These are phyloP conservation scores for Periophthalmodon schlosseri DNA, from an alignment of 2,113 vertebrate species.

Conservation along the genomic window DNA sequence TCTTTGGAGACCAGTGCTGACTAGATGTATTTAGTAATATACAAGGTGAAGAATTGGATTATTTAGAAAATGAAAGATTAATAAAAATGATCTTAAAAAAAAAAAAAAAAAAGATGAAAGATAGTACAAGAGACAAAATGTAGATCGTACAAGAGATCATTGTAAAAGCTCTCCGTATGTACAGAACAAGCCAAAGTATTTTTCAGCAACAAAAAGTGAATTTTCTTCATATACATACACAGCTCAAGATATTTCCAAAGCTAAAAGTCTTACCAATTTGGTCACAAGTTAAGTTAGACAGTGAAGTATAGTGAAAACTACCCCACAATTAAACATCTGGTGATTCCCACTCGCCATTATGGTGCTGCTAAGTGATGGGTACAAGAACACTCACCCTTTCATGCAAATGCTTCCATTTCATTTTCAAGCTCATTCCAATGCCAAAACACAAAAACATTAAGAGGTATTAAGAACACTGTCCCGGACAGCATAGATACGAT, in stretches of 20 bases:
- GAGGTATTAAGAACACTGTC: constrained; percentile 75
- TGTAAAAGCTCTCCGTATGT: constrained; percentile 82
- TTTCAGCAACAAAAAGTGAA: constrained; percentile 62
- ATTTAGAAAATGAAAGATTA: constrained; percentile 73
- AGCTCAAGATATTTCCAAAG: constrained; percentile 78
- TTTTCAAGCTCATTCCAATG: constrained; percentile 45
- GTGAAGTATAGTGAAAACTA: constrained; percentile 69
- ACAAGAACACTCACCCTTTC: constrained; percentile 45
- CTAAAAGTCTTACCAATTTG: constrained; percentile 79
- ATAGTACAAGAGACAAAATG: constrained; percentile 74
- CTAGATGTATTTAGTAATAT: constrained; percentile 73
- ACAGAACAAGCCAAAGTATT: constrained; percentile 76
- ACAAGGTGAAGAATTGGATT: constrained; percentile 72
- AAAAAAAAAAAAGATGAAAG: constrained; percentile 71
- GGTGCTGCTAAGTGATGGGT: constrained; percentile 48
- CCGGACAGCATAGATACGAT: constrained; percentile 48
- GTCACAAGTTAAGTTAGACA: constrained; percentile 79
- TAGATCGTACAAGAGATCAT: constrained; percentile 73
- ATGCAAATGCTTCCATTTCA: constrained; percentile 43
- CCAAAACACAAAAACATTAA: constrained; percentile 55
- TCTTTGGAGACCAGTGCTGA: constrained; percentile 62
- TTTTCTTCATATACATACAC: constrained; percentile 79
- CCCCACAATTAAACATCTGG: constrained; percentile 57
- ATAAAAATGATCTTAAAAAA: constrained; percentile 46
- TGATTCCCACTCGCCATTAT: constrained; percentile 55